Evolutionary conservation across 1,140 invertebrate genomes (phyloP).

Genomic region (Chrysopa pallens): DNA sequence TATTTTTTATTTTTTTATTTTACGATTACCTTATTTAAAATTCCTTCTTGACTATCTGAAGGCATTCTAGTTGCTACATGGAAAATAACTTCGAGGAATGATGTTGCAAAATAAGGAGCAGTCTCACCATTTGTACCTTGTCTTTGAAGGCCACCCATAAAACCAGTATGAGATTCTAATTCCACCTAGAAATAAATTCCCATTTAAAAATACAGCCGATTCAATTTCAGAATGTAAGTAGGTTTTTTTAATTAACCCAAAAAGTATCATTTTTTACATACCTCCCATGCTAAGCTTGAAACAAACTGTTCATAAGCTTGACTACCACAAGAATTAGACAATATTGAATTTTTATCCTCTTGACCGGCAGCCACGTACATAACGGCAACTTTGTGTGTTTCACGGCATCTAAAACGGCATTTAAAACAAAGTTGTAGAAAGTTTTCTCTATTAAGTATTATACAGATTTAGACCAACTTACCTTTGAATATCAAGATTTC

Average conservation of each 20-base stretch:
- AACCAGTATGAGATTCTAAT: slow-evolving; percentile 87
- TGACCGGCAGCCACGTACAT: slow-evolving; percentile 95
- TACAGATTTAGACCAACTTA: no score
- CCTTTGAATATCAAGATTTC: slow-evolving; percentile 81
- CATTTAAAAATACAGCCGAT: slow-evolving; percentile 2
- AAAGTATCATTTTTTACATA: no score
- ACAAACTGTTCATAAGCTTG: slow-evolving; percentile 90
- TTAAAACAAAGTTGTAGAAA: no score
- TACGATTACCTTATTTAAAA: slow-evolving; percentile 64
- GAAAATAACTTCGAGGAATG: slow-evolving; percentile 73
- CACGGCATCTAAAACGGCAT: slow-evolving; percentile 69
- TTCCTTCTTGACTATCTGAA: slow-evolving; percentile 63
- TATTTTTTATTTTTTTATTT: neutral
- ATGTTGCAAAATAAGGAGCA: slow-evolving; percentile 92
- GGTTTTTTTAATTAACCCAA: no score
- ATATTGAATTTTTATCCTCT: slow-evolving; percentile 87
- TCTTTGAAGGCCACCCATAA: slow-evolving; percentile 83
- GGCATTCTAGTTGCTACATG: slow-evolving; percentile 98
- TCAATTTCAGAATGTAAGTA: no score
- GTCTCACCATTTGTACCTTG: slow-evolving; percentile 82
- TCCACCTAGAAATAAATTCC: slow-evolving; percentile 40
- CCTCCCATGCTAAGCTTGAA: slow-evolving; percentile 87
- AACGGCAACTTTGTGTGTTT: slow-evolving; percentile 93
- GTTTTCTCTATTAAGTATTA: no score
- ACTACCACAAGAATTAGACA: slow-evolving; percentile 69